Conservation (phyloP, 2,113 vertebrate species). For the mouse (Mus musculus) region GRCm39 chr9:58485001-58485500, state of each 20-base stretch:
- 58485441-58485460: background rate
- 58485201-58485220: background rate
- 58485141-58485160: background rate
- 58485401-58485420: background rate
- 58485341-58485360: background rate
- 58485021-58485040: background rate
- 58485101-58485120: background rate
- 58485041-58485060: too few relatives aligned
- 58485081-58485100: background rate
- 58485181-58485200: background rate
- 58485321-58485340: background rate
- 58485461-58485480: background rate
- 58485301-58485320: background rate
- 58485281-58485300: conserved; percentile 22
- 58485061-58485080: background rate
- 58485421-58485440: background rate
- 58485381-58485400: conserved; percentile 5
- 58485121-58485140: background rate
- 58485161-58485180: background rate
- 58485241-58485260: background rate
- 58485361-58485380: background rate
- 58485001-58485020: background rate
- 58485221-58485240: background rate
- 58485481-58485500: background rate
- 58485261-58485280: background rate